A percentile compares a stretch with the other conserved stretches of the same genome.
Conservation (phyloP, 2,888 invertebrate species). For the Pegoplata infirma region DNA sequence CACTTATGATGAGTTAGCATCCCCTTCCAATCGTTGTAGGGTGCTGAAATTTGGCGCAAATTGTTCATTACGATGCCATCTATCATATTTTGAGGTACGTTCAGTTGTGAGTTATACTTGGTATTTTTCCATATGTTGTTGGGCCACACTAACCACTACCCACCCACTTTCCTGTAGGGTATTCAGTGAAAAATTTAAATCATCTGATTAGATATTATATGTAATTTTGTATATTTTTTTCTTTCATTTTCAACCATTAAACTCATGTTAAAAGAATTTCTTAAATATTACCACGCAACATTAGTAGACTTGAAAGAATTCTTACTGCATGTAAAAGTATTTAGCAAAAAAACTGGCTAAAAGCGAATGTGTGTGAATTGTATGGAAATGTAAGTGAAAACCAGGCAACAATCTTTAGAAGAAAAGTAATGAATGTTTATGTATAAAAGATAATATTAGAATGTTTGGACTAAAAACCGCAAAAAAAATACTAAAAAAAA, state of each 20-base stretch:
- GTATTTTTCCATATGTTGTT: too few species aligned
- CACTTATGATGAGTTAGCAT: too few species aligned
- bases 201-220: constrained; percentile 62
- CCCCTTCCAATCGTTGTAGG: too few species aligned
- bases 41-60: too few species aligned
- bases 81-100: too few species aligned
- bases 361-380: neutral
- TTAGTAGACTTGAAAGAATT: constrained; percentile 47
- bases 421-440: constrained; percentile 62
- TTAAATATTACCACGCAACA: constrained; percentile 62
- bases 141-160: neutral
- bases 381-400: constrained; percentile 29
- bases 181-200: constrained; percentile 55
- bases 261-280: constrained; percentile 60
- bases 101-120: too few species aligned
- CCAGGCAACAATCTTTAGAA: constrained; percentile 12
- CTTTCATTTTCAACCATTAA: constrained; percentile 59
- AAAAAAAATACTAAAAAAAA: constrained; percentile 19
- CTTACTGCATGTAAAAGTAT: neutral
- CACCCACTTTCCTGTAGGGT: constrained; percentile 34
- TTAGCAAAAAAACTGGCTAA: neutral
- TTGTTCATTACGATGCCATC: too few species aligned
- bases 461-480: constrained; percentile 49
- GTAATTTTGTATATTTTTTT: constrained; percentile 62
- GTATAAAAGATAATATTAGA: constrained; percentile 61